Base-by-base conservation (phyloP, 1,140 invertebrate genomes). In the Aphis gossypii region DNA sequence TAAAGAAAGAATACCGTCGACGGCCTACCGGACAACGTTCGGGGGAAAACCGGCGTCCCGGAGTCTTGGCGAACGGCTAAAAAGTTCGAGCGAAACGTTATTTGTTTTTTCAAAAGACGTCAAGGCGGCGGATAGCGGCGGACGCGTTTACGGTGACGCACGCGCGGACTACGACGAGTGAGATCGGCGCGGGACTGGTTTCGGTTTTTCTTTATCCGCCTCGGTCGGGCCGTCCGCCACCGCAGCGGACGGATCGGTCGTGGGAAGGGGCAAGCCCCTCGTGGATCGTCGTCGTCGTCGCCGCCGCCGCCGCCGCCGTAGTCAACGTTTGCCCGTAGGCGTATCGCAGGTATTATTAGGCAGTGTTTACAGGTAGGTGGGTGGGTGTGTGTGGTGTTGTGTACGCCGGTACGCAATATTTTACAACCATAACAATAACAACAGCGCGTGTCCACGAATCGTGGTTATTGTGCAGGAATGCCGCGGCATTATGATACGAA, bases 101-200 rank as follows among this genome's bases (percentile, higher is more conserved):
- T 51, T 51, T 51, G 14, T 18, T 51, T n/a, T 76, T 76, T 18
- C 30, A 76, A 76, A 76, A 76, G 18, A 76, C 5, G 46, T 5
- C 0, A 3, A 25, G 11, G 11, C 84, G 7, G n/a, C 87, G 60
- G 30, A 41, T 51, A 51, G 48, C 86, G 30, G 30, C n/a, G 30
- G 7, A 41, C 35, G 7, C 9, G 38, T 23, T 23, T 23, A 30
- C 9, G 14, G 23, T 0, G 4, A 25, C 87, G 48, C 35, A 18
- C 20, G 48, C 87, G 20, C 23, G 35, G 23, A 90, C 88, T 38
- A 30, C 88, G 35, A 1, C 23, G 35, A 14, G 11, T 14, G 88
- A 90, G 88, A 60, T 60, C 88, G 88, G 21, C n/a, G 87, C n/a
- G 87, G 46, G 51, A 90, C 88, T 90, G 88, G 88, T 90, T 89